These are phyloP conservation scores for Drosophila yooni DNA, from an alignment of 2,888 invertebrate species.

Conservation along the genomic window DNA sequence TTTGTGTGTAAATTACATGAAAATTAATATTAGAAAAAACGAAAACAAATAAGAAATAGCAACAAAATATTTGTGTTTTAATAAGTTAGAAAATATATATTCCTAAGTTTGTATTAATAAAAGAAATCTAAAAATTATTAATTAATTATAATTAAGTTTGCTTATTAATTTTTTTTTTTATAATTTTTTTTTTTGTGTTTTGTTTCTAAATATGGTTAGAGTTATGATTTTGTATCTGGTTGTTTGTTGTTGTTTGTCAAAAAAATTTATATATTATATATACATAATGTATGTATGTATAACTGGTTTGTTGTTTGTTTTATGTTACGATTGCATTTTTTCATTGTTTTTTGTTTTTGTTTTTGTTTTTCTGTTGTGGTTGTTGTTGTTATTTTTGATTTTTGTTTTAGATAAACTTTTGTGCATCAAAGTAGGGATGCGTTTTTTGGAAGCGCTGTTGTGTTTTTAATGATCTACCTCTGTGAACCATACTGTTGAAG, in stretches of 20 bases:
- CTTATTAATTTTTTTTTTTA: constrained; percentile 14
- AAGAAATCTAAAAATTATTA: constrained; percentile 43
- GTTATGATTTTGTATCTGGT: constrained; percentile 42
- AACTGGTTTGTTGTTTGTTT: constrained; percentile 51
- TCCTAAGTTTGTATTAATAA: constrained; percentile 31
- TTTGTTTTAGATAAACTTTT: constrained; percentile 81
- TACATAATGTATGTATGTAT: constrained; percentile 44
- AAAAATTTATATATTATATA: constrained; percentile 33
- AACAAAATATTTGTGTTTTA: constrained; percentile 43
- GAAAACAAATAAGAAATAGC: constrained; percentile 42
- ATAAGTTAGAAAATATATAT: constrained; percentile 29
- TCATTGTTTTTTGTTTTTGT: constrained; percentile 53
- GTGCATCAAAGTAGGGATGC: constrained; percentile 84
- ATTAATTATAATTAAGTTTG: constrained; percentile 25
- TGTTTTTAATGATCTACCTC: constrained; percentile 85
- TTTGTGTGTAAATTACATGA: constrained; percentile 24
- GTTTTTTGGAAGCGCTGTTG: constrained; percentile 85
- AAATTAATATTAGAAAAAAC: constrained; percentile 23
- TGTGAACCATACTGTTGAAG: constrained; percentile 85
- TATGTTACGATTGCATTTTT: constrained; percentile 24
- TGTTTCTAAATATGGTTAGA: constrained; percentile 36
- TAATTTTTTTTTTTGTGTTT: constrained; percentile 19
- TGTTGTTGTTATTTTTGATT: constrained; percentile 26
- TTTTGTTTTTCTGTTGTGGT: constrained; percentile 20
- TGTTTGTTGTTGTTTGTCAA: constrained; percentile 43